Evolutionary conservation across 2,113 vertebrate species (phyloP), one percentile per base, ranked within the genome.

Genomic region (Acinonyx jubatus): DNA sequence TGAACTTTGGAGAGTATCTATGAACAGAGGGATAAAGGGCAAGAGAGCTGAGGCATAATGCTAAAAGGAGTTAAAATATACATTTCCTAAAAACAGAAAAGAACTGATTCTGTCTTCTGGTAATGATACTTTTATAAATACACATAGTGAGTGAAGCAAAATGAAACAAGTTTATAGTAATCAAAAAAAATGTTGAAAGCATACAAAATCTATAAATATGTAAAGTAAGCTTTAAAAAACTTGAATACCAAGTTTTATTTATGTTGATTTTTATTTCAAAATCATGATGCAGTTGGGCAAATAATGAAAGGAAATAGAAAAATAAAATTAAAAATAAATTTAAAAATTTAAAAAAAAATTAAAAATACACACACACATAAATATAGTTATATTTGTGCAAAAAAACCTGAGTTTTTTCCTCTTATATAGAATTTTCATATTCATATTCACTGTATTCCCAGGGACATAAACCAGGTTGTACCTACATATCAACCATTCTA

Each of bases 231-330:
- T 96, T 65, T 8, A 80, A 65, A 93, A 90, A 86, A 61, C 16
- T 27, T 52, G 5, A 82, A 78, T 69, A 38, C 19, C 41, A 92
- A 73, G 33, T 9, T 82, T 50, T 71, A 83, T 36, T 86, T 92
- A n/a, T 31, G 14, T 33, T 74, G 4, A 66, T 52, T 88, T 89
- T 91, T 71, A 88, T 79, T 87, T 95, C 81, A 91, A 78, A 95
- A 93, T 83, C 74, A 79, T 68, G 50, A 73, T 38, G 33, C 27
- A 93, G 36, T 31, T 78, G 27, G 48, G 57, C 16, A 95, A 66
- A 31, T 16, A 87, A 1, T 33, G 18, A 79, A 68, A 71, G 12
- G 1, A n/a, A 63, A 89, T 3, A 48, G 12, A 31, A 57, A 45
- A 65, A 45, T 76, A 78, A 76, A 76, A 48, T 45, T 48, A 78